phyloP scores from a whole-genome alignment of 2,113 vertebrate species.

The Choloepus hoffmanni region DNA sequence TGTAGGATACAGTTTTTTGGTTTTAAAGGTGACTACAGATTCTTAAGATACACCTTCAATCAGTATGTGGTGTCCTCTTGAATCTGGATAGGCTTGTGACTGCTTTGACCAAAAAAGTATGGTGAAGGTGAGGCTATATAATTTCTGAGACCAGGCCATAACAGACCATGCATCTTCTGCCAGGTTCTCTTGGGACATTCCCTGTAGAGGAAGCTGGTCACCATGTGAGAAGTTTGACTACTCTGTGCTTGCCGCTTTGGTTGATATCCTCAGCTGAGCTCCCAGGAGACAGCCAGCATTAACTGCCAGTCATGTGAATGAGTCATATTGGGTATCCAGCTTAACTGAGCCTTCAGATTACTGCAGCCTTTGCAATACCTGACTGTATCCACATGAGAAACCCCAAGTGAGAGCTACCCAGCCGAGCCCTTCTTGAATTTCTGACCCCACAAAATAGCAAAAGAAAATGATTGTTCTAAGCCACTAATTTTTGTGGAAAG shows the following conservation, averaged over 20 bases:
- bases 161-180: neutral
- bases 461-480: neutral
- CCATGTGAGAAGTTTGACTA: neutral
- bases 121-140: neutral
- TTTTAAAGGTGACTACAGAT: slow-evolving; percentile 18
- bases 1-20: neutral
- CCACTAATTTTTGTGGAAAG: neutral
- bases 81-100: neutral
- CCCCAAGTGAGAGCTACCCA: neutral
- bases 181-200: neutral
- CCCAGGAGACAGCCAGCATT: neutral
- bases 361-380: too few species aligned
- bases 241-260: neutral
- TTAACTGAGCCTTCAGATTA: neutral
- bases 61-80: neutral
- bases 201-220: neutral
- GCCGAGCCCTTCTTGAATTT: neutral
- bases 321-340: neutral
- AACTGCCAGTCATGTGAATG: neutral
- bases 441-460: neutral
- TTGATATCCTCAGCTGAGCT: neutral
- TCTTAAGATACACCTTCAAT: neutral
- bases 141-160: neutral
- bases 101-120: neutral
- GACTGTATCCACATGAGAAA: neutral